Base-by-base conservation (phyloP, 2,113 vertebrate genomes). In the Heterocephalus glaber region DNA sequence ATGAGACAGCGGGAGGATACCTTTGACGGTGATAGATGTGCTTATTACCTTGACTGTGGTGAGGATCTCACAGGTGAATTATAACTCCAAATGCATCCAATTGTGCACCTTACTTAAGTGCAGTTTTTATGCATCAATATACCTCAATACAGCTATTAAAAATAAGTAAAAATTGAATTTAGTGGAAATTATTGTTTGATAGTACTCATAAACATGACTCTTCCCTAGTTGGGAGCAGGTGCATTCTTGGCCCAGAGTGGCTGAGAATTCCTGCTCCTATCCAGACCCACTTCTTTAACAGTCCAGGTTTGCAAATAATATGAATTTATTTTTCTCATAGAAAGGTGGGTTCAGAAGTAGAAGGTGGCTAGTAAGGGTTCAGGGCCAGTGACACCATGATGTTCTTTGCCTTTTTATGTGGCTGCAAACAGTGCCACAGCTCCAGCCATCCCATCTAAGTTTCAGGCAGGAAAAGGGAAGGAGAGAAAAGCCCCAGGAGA, bases 81-180 rank as follows among this genome's bases (percentile, higher is more conserved):
- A 0, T 16, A 38, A 9, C 7, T 65, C 33, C 44, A 80, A 58
- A 74, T 4, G n/a, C 17, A 52, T 44, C 72, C 28, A 35, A 14
- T 30, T 3, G 22, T 28, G 12, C 10, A 22, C 5, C 3, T 81
- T 54, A 30, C 1, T 1, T 10, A 8, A 20, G 12, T 35, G 26
- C 19, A 41, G 30, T 47, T 35, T 90, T 76, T 35, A 30, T 6
- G 4, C 30, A 58, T 63, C 16, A 2, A 7, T 81, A 41, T 38
- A 47, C 30, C 8, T 83, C 56, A 77, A 41, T 52, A 60, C 61
- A 86, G 28, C 47, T 52, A 26, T 35, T 49, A 16, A 61, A 87
- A 66, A 63, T 12, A 90, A 82, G 58, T 8, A 26, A 60, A 63
- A 84, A 24, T 77, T 22, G 68, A 60, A 70, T 61, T 61, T 30